Percentiles rank a stretch among this genome's conserved stretches.
Evolutionary conservation across 2,888 invertebrate genomes (phyloP).

Genomic region (Andrena praecox): DNA sequence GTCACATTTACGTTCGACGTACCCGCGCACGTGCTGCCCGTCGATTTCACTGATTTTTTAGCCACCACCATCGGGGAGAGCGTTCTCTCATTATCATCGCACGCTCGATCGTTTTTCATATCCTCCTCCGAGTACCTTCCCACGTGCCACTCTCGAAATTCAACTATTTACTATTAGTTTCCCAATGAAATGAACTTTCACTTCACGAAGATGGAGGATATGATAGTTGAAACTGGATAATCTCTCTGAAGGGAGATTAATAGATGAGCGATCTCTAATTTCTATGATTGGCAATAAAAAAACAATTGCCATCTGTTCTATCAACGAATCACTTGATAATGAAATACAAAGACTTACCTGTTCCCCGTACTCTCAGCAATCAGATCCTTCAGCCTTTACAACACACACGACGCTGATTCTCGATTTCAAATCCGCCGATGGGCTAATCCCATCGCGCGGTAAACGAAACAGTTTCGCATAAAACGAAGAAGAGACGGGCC

Average conservation of each 20-base stretch:
- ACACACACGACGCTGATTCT: background rate
- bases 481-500: slow-evolving; percentile 33
- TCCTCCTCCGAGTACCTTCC: background rate
- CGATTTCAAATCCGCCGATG: slow-evolving; percentile 21
- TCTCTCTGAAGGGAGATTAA: background rate
- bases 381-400: background rate
- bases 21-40: slow-evolving; percentile 62
- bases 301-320: background rate
- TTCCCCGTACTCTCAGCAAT: background rate
- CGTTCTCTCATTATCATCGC: slow-evolving; percentile 48
- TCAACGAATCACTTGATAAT: background rate
- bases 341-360: background rate
- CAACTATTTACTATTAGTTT: background rate
- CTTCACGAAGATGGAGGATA: background rate
- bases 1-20: slow-evolving; percentile 74
- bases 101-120: slow-evolving; percentile 36
- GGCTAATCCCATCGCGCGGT: slow-evolving; percentile 41
- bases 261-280: too few species aligned
- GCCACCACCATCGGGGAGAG: background rate
- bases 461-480: slow-evolving; percentile 78
- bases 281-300: too few species aligned
- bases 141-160: background rate
- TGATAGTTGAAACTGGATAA: background rate
- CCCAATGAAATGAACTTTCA: background rate
- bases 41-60: slow-evolving; percentile 52